phyloP scores from a whole-genome alignment of 2,797 vertebrate species.

The Philypnodon macrostomus region DNA sequence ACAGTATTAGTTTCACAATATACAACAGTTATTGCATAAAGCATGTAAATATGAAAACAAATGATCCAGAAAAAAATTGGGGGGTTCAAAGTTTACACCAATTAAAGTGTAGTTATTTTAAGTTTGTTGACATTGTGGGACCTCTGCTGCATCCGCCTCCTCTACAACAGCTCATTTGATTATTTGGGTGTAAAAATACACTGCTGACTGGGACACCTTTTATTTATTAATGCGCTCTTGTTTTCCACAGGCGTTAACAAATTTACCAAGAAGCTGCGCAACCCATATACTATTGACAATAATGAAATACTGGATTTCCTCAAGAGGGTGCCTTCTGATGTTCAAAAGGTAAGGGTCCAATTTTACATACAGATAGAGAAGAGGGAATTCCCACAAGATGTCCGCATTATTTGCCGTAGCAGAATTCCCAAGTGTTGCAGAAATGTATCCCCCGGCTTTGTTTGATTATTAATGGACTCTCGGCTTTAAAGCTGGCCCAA shows the following conservation, averaged over 20 bases:
- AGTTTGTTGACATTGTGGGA: constrained; percentile 15
- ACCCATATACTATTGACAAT: constrained; percentile 89
- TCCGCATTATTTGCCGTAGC: constrained; percentile 75
- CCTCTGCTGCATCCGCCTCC: constrained; percentile 3
- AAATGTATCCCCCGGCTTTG: constrained; percentile 76
- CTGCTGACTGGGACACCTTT: constrained; percentile 37
- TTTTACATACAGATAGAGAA: constrained; percentile 73
- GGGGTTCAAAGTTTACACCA: no score
- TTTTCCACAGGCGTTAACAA: constrained; percentile 91
- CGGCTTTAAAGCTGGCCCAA: constrained; percentile 74
- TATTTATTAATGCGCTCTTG: constrained; percentile 67
- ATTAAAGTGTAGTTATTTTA: no score
- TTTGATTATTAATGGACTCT: constrained; percentile 82
- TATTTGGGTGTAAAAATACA: constrained; percentile 33
- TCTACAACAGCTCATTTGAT: constrained; percentile 25
- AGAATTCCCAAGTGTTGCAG: constrained; percentile 75
- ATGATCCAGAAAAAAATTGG: no score
- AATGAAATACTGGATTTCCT: constrained; percentile 96
- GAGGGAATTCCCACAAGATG: constrained; percentile 72
- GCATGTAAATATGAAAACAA: no score
- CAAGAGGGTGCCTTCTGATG: constrained; percentile 95
- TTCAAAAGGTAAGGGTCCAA: constrained; percentile 92
- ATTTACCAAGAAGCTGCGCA: constrained; percentile 97
- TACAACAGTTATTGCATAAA: no score
- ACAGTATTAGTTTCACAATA: no score